Evolutionary conservation across 2,888 invertebrate species (phyloP).

Genomic region (Oscheius sp.): DNA sequence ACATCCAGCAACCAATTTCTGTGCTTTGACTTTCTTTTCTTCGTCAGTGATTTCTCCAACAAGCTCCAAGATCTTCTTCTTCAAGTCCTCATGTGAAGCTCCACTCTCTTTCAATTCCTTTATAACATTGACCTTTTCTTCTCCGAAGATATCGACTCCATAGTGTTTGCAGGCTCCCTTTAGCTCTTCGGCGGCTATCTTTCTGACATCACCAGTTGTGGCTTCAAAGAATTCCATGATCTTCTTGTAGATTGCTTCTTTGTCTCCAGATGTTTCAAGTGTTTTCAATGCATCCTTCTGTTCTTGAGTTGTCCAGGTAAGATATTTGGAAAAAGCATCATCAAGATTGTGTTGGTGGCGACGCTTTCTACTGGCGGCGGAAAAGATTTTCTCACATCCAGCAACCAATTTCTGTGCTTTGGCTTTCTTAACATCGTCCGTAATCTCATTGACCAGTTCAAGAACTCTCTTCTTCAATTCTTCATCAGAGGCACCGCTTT

Average conservation of each 20-base stretch:
- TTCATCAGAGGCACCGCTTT: constrained; percentile 43
- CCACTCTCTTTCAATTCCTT: constrained; percentile 47
- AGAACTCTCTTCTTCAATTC: constrained; percentile 36
- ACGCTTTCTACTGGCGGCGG: constrained; percentile 13
- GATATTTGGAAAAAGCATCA: constrained; percentile 32
- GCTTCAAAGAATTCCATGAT: constrained; percentile 42
- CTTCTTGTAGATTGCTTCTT: constrained; percentile 37
- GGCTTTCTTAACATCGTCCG: constrained; percentile 33
- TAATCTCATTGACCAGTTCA: constrained; percentile 24
- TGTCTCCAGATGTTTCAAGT: constrained; percentile 50
- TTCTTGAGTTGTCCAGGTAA: constrained; percentile 45
- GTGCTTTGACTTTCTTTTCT: constrained; percentile 32
- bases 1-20: constrained; percentile 30
- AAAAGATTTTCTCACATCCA: constrained; percentile 42
- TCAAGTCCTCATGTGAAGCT: constrained; percentile 38
- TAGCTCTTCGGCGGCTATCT: constrained; percentile 50
- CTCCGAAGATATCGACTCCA: constrained; percentile 45
- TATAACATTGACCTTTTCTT: constrained; percentile 42
- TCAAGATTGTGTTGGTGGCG: constrained; percentile 31
- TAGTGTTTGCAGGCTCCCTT: constrained; percentile 53
- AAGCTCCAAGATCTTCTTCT: constrained; percentile 31
- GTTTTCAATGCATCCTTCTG: constrained; percentile 48
- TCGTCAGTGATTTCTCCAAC: constrained; percentile 27
- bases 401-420: constrained; percentile 16
- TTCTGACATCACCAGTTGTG: constrained; percentile 51